These are phyloP conservation scores for Narcine bancroftii DNA, from an alignment of 2,113 vertebrate genomes.

Conservation along the genomic window DNA sequence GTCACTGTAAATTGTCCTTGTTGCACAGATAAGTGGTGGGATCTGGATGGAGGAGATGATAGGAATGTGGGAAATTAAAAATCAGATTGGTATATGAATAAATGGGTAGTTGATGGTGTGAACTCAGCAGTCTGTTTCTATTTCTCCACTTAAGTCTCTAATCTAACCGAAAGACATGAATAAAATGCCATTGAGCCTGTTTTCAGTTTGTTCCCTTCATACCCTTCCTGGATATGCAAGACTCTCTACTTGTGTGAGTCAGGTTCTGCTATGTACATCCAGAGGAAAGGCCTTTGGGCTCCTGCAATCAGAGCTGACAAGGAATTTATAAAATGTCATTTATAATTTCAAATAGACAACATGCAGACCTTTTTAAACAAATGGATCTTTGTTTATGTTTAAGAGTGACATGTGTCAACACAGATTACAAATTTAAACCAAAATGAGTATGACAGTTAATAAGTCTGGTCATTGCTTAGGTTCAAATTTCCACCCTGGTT, in stretches of 20 bases:
- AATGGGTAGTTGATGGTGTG: too few species aligned
- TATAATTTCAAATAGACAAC: neutral
- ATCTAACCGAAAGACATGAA: neutral
- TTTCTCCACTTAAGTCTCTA: neutral
- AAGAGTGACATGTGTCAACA: neutral
- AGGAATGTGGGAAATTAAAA: too few species aligned
- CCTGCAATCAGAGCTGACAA: neutral
- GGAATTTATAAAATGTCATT: neutral
- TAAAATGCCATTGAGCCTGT: neutral
- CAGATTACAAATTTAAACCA: neutral
- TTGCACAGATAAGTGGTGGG: too few species aligned
- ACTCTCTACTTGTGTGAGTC: neutral
- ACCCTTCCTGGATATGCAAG: neutral
- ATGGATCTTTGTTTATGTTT: neutral
- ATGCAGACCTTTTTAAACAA: slow-evolving; percentile 11
- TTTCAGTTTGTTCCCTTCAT: neutral
- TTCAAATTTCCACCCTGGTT: neutral
- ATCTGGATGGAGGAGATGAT: too few species aligned
- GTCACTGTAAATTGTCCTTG: too few species aligned
- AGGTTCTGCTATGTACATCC: neutral
- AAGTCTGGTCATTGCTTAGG: neutral
- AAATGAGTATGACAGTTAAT: neutral
- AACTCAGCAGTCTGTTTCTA: too few species aligned
- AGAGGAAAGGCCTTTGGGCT: neutral
- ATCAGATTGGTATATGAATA: too few species aligned